These are phyloP conservation scores for Marmota flaviventris DNA, from an alignment of 2,113 vertebrate genomes.

Conservation along the genomic window DNA sequence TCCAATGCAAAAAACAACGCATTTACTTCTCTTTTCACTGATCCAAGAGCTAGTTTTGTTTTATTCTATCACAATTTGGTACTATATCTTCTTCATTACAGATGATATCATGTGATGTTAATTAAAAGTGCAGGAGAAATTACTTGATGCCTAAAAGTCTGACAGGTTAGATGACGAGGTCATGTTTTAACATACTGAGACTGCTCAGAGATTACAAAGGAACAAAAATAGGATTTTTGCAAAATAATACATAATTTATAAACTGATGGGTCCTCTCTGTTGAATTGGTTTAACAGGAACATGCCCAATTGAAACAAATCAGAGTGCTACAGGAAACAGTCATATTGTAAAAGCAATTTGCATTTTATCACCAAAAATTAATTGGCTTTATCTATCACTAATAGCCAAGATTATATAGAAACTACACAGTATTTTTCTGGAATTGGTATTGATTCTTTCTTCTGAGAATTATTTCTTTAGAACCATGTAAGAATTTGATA, in stretches of 20 bases:
- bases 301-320: slow-evolving; percentile 24
- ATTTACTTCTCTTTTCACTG: not conserved
- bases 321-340: not conserved
- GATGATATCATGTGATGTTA: slow-evolving; percentile 26
- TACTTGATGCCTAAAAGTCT: not conserved
- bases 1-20: not conserved
- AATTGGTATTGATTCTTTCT: not conserved
- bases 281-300: not conserved
- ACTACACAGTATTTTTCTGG: not conserved
- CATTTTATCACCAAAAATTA: slow-evolving; percentile 39
- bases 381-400: not conserved
- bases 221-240: not conserved
- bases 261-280: not conserved
- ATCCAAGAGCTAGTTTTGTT: not conserved
- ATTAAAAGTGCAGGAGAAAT: not conserved
- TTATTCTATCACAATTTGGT: not conserved
- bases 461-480: not conserved
- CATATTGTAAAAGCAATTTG: not conserved
- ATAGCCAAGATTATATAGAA: not conserved
- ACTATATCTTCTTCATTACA: not conserved
- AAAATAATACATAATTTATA: slow-evolving; percentile 48
- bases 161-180: not conserved
- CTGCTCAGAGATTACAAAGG: slow-evolving; percentile 27
- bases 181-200: not conserved
- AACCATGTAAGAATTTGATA: not conserved